Evolutionary conservation across 2,113 vertebrate genomes (phyloP).

Genomic region (Maylandia zebra): DNA sequence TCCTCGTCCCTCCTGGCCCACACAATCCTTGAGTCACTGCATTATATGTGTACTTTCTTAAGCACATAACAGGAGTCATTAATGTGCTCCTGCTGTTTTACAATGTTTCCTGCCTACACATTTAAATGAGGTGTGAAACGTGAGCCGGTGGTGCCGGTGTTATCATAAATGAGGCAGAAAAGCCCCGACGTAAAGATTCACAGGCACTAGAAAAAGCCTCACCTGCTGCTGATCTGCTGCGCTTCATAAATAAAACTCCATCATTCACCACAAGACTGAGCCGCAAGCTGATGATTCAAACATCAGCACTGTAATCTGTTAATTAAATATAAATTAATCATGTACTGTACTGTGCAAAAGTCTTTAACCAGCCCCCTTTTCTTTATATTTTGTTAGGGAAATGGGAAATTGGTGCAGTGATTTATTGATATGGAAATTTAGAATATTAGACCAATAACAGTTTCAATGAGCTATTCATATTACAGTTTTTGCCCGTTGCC

Average conservation of each 20-base stretch:
- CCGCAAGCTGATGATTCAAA: neutral
- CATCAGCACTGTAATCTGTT: neutral
- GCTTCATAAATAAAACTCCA: neutral
- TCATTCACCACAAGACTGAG: neutral
- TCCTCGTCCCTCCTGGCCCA: neutral
- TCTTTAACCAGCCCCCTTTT: neutral
- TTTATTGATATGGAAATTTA: neutral
- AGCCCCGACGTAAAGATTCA: neutral
- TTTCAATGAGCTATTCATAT: neutral
- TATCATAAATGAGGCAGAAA: conserved; percentile 9
- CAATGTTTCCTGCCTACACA: neutral
- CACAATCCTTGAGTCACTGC: neutral
- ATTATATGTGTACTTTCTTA: neutral
- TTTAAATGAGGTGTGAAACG: conserved; percentile 49
- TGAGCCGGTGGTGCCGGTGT: neutral
- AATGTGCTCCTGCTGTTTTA: conserved; percentile 4
- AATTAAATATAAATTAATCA: neutral
- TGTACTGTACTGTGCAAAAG: neutral
- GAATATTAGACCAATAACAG: neutral
- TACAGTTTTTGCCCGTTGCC: too few relatives aligned
- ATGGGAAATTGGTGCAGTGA: neutral
- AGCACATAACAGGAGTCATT: conserved; percentile 1
- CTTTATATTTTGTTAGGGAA: neutral
- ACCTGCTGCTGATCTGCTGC: neutral
- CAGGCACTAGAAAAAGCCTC: neutral